A percentile compares a stretch with the other conserved stretches of the same genome.
phyloP scores from a whole-genome alignment of 2,113 vertebrate species.

The Psilopogon haemacephalus region DNA sequence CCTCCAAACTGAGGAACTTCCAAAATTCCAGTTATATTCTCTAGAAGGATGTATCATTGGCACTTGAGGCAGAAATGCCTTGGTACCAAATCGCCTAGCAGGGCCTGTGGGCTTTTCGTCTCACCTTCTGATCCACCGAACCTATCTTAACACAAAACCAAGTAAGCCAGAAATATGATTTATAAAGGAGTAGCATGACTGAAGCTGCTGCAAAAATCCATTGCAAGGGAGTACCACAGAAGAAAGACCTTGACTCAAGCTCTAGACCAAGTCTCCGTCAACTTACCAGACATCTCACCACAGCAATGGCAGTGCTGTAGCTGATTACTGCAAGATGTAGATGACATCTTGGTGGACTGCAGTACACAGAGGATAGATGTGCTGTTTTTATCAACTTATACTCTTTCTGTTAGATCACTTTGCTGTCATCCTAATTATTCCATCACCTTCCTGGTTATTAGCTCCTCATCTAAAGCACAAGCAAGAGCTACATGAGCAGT shows the following conservation, averaged over 20 bases:
- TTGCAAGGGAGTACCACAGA: background rate
- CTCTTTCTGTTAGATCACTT: background rate
- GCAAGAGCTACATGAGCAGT: background rate
- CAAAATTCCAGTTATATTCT: background rate
- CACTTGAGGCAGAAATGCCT: background rate
- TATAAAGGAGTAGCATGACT: background rate
- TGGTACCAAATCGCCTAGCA: background rate
- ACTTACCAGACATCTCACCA: background rate
- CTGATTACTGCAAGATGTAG: too few species aligned
- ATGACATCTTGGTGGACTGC: too few species aligned
- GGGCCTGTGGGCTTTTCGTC: fast-evolving
- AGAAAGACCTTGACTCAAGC: background rate
- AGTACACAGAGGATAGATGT: background rate
- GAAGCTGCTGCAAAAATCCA: background rate
- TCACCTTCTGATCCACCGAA: background rate
- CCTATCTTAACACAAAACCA: background rate
- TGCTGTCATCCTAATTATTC: background rate
- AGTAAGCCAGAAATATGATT: background rate
- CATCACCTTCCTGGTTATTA: background rate
- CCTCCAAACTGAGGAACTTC: background rate
- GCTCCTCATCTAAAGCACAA: background rate
- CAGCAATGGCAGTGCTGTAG: background rate
- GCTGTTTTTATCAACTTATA: background rate
- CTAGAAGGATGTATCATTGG: background rate
- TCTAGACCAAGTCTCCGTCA: background rate